Conservation (phyloP, 1,140 invertebrate genomes). For the Triops longicaudatus region DNA sequence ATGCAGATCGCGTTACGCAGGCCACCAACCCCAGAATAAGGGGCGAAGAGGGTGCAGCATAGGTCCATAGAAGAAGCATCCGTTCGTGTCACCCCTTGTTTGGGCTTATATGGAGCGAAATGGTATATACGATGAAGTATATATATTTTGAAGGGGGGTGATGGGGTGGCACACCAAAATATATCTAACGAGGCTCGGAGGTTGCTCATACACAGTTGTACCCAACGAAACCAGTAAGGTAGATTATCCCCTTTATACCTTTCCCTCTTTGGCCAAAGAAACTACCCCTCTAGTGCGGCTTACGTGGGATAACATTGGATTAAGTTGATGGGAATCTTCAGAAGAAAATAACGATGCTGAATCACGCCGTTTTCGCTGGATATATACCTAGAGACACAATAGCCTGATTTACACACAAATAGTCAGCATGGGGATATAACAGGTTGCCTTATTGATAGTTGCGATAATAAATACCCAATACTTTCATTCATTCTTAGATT, state of each 20-base stretch:
- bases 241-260: neutral
- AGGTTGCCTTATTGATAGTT: neutral
- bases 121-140: neutral
- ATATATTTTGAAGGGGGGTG: neutral
- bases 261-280: neutral
- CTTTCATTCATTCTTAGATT: no score
- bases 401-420: neutral
- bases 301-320: slow-evolving; percentile 8
- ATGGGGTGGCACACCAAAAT: neutral
- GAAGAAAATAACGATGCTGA: neutral
- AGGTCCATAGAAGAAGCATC: neutral
- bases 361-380: neutral
- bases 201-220: neutral
- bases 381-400: neutral
- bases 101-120: neutral
- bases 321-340: neutral
- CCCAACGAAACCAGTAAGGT: neutral
- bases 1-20: slow-evolving; percentile 6
- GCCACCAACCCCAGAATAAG: neutral
- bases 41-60: neutral
- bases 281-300: neutral
- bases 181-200: neutral
- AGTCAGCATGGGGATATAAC: neutral
- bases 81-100: neutral
- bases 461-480: no score